Conservation (phyloP, 2,113 vertebrate genomes). For the Australoheros scitulus region DNA sequence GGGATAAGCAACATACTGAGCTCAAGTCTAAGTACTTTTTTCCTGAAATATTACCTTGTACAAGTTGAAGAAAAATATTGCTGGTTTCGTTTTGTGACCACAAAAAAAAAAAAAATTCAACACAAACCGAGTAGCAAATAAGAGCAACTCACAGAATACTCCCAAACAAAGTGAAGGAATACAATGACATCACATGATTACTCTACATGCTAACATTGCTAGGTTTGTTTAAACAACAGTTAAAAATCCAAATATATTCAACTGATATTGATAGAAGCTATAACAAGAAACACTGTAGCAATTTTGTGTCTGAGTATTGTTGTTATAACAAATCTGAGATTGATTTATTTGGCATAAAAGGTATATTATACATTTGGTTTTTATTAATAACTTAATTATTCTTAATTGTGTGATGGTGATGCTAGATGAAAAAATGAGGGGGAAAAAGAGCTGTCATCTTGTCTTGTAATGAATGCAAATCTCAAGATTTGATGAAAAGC, state of each 20-base stretch:
- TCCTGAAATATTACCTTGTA: slow-evolving; percentile 11
- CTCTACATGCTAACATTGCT: background rate
- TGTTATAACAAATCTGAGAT: background rate
- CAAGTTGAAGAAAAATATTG: background rate
- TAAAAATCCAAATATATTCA: background rate
- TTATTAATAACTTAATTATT: background rate
- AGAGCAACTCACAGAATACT: background rate
- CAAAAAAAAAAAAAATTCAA: background rate
- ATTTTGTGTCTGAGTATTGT: background rate
- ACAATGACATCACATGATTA: background rate
- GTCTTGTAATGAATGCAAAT: too few species aligned
- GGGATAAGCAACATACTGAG: slow-evolving; percentile 18
- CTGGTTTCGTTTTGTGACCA: background rate
- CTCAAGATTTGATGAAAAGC: too few species aligned
- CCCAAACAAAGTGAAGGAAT: background rate
- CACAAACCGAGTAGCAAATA: background rate
- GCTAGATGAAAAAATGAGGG: too few species aligned
- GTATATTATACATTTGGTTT: background rate
- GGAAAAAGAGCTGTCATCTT: too few species aligned
- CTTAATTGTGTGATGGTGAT: background rate
- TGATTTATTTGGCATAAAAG: background rate
- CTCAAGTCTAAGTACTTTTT: background rate
- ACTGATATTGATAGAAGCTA: background rate
- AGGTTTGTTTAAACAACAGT: background rate
- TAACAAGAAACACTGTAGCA: background rate